These are phyloP conservation scores for Labia minor DNA, from an alignment of 2,888 invertebrate species.

Conservation along the genomic window DNA sequence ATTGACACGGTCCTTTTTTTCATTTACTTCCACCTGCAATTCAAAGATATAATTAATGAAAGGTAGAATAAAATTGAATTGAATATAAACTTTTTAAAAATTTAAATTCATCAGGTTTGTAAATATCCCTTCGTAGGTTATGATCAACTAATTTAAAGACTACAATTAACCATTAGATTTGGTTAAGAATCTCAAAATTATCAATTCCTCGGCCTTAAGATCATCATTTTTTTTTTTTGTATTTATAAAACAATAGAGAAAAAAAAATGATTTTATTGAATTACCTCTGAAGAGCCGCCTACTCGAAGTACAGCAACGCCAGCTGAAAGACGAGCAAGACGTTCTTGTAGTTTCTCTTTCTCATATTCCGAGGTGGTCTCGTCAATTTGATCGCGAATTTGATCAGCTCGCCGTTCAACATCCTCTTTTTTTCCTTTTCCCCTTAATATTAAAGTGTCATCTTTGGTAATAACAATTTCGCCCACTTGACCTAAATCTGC, in stretches of 20 bases:
- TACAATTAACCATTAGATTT: conserved; percentile 18
- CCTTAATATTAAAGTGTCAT: conserved; percentile 39
- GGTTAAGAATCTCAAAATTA: conserved; percentile 18
- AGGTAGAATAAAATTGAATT: background rate
- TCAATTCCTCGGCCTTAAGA: conserved; percentile 23
- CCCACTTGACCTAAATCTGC: conserved; percentile 39
- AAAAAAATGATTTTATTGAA: background rate
- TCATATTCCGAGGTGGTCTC: conserved; percentile 41
- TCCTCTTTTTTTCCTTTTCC: conserved; percentile 37
- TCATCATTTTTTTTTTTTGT: conserved; percentile 18
- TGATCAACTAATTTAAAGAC: conserved; percentile 21
- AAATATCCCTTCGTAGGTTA: conserved; percentile 21
- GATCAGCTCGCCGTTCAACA: conserved; percentile 36
- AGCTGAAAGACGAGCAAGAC: conserved; percentile 39
- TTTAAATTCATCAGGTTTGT: background rate
- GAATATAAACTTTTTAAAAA: background rate
- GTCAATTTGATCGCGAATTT: conserved; percentile 39
- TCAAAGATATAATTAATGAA: background rate
- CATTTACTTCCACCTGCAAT: conserved; percentile 44
- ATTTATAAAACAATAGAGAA: no score
- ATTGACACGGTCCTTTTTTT: conserved; percentile 41
- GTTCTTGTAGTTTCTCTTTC: conserved; percentile 41
- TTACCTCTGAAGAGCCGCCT: conserved; percentile 40
- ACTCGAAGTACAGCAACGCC: conserved; percentile 42
- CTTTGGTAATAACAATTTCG: conserved; percentile 40